Conservation (phyloP, 2,113 vertebrate species). For the Bombycilla garrulus region DNA sequence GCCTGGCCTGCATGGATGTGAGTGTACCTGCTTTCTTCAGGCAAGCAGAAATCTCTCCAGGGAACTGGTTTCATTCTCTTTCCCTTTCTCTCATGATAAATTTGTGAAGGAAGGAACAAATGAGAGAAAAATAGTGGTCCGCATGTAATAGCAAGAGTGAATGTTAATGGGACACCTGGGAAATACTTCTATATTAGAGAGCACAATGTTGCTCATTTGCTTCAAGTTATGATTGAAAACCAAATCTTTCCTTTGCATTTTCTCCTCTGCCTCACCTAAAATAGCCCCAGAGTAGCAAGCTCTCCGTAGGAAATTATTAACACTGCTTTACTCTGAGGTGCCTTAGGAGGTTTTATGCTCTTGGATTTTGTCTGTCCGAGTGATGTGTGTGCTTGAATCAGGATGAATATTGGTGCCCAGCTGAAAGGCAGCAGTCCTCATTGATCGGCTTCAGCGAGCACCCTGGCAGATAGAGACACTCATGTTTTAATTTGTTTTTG, state of each 20-base stretch:
- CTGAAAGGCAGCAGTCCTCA: background rate
- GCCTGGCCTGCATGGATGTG: background rate
- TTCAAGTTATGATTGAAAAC: conserved; percentile 30
- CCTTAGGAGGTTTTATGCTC: background rate
- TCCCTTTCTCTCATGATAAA: background rate
- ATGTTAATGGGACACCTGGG: conserved; percentile 16
- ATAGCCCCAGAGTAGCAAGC: background rate
- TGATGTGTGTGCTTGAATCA: background rate
- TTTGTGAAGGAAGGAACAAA: conserved; percentile 29
- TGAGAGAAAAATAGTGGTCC: background rate
- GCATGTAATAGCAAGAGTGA: background rate
- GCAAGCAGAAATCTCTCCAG: background rate
- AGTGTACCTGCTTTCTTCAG: background rate
- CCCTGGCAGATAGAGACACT: background rate
- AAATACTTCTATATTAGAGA: conserved; percentile 18
- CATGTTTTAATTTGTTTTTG: background rate
- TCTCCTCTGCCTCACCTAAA: background rate
- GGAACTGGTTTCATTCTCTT: background rate
- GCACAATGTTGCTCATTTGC: conserved; percentile 18
- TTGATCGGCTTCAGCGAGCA: background rate
- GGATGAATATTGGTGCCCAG: background rate
- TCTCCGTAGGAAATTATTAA: background rate
- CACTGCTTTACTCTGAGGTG: background rate
- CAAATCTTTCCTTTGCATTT: background rate
- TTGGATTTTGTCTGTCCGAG: background rate